phyloP scores from a whole-genome alignment of 2,888 invertebrate species.

The Eubasilissa splendida region DNA sequence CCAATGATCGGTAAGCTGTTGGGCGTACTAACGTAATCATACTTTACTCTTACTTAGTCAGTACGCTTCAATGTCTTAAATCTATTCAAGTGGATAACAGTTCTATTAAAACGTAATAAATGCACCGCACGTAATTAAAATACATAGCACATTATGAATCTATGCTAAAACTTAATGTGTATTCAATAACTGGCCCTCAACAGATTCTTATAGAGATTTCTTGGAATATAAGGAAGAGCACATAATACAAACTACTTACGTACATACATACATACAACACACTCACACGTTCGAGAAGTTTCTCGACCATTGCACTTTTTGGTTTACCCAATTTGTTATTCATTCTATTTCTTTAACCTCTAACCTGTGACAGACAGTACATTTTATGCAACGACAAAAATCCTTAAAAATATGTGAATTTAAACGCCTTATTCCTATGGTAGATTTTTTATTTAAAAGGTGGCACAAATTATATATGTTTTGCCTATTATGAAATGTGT shows the following conservation, averaged over 20 bases:
- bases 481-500: background rate
- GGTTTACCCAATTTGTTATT: constrained; percentile 26
- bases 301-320: constrained; percentile 42
- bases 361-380: constrained; percentile 18
- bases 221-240: constrained; percentile 49
- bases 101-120: constrained; percentile 44
- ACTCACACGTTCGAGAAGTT: background rate
- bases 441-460: constrained; percentile 19
- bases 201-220: constrained; percentile 55
- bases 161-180: constrained; percentile 36
- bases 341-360: constrained; percentile 8
- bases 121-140: constrained; percentile 40
- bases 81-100: constrained; percentile 44
- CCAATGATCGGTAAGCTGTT: too few relatives aligned
- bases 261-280: constrained; percentile 13
- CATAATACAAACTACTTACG: constrained; percentile 12
- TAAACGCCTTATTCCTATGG: constrained; percentile 33
- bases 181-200: constrained; percentile 55
- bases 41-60: background rate
- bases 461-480: constrained; percentile 28
- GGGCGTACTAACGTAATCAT: too few relatives aligned
- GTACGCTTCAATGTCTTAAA: constrained; percentile 26
- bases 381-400: constrained; percentile 35
- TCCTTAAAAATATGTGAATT: constrained; percentile 20
- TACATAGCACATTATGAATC: constrained; percentile 34